Evolutionary conservation across 2,113 vertebrate genomes (phyloP), one percentile per base, ranked within the genome.

Genomic region (Muntiacus muntjak): DNA sequence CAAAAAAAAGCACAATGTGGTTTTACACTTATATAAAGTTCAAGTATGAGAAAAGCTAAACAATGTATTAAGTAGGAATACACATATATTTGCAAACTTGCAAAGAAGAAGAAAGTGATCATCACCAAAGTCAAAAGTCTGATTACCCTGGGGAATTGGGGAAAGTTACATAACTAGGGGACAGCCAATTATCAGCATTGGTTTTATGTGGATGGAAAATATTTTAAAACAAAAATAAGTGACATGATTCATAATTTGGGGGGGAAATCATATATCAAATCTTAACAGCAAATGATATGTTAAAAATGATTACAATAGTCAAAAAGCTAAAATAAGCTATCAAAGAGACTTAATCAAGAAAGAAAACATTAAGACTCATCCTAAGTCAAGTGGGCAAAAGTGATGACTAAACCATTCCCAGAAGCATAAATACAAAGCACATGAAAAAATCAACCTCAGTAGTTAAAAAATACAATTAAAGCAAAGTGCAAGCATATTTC

Each of bases 381-480:
- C 28, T 17, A 50, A 88, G 10, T 43, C 57, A 94, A 87, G 33
- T 54, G 28, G 21, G 12, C 30, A 83, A 92, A 84, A 87, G 14
- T 45, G 43, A 87, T 50, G 23, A 92, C 78, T 78, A 90, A 62
- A 71, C 9, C 71, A 89, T 28, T 87, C 43, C 62, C 6, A 81
- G 40, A 67, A 90, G 40, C 84, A 83, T 7, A 74, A 78, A 84
- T 9, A 19, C 10, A 30, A 52, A 40, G 54, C 12, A 79, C 2
- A 7, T 6, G 8, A 12, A 5, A 76, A 87, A 79, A 84, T 26
- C 23, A 93, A 43, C 16, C 13, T 78, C 28, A 21, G 28, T 36
- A 76, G 58, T 55, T 57, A 58, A 91, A 89, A 93, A 52, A 67
- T 19, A 55, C 43, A 86, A 87, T n/a, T 30, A 87, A 92, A 74